Base-by-base conservation (phyloP, 2,888 invertebrate genomes). In the Cheilosia soror region DNA sequence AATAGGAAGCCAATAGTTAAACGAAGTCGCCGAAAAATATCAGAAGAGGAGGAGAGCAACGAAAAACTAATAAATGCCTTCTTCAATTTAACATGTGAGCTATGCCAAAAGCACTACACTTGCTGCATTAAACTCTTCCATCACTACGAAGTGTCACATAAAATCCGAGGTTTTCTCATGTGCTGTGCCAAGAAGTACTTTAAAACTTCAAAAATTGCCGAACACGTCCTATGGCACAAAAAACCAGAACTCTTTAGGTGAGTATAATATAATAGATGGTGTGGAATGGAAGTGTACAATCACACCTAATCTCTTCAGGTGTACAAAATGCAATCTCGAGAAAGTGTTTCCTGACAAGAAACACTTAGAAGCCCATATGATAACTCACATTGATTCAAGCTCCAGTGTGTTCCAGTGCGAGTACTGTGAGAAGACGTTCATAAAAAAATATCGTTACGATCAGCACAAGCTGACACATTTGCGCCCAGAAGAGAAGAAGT, bases 191-290 rank as follows among this genome's bases (percentile, higher is more conserved):
- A 73, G 57, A 88, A 88, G 47, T 87, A 81, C 42, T 87, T 86
- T 13, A 86, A 81, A 49, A 73, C 84, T 4, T 7, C 66, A 11
- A 78, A 81, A 4, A 83, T 87, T 27, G 85, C 88, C 7, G 88
- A 89, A 42, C 88, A 89, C 53, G 86, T 89, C n/a, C 42, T 87
- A 0, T 87, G 87, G 84, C 88, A 89, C 55, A 85, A 77, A 29
- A 75, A 89, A 49, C 88, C 88, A 6, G 87, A 88, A n/a, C 29
- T 86, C 15, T 88, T 88, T 78, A 87, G 81, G 88, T 87, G 68
- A 58, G 33, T 37, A n/a, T n/a, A 2, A 4, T 65, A 42, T 6
- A n/a, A 27, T 63, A 33, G 33, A 0, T 13, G 29, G 1, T 37
- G 0, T 37, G 6, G 0, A 13, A 2, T 58, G 11, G 0, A 2